Evolutionary conservation across 2,797 vertebrate species (phyloP), one percentile per base, ranked within the genome.

Genomic region (Malacoraja senta): DNA sequence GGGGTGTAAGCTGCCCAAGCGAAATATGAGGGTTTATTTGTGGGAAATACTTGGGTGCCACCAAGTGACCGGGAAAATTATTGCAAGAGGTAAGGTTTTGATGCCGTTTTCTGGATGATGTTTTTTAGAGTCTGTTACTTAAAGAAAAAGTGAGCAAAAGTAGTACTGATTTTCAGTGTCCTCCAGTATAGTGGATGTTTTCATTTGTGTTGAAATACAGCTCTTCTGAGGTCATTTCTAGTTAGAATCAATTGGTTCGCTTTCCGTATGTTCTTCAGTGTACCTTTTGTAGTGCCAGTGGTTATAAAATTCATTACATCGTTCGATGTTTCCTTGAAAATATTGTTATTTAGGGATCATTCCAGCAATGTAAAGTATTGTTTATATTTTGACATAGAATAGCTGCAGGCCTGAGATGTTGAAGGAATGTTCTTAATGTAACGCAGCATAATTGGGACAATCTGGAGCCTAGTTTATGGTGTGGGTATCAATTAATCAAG

Each of bases 31-130:
- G 44, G 7, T 15, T 88, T 12, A n/a, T 68, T 24, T 7, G 65
- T 88, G n/a, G n/a, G 65, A 88, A 21, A 35, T 35, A 68, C 84
- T 88, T 88, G 84, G 63, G n/a, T 68, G 61, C 84, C 84, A 88
- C 63, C 84, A 88, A 32, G 63, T 88, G 84, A 88, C 84, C 10
- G 10, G 17, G n/a, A 10, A 65, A 19, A 53, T 80, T 93, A 74
- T 77, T 93, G 72, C 78, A 93, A 21, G 72, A 9, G 3, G 19
- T 10, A 19, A 93, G 2, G 35, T 58, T 77, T 88, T 15, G 32
- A 63, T 88, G 84, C 6, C 6, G 4, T 21, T 65, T 88, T 24
- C 15, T 21, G 61, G 61, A 88, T 68, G 8, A 0, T 68, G n/a
- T 68, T 10, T 58, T 63, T n/a, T n/a, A n/a, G 26, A 83, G 80